A percentile compares a stretch with the other conserved stretches of the same genome.
phyloP scores from a whole-genome alignment of 1,140 invertebrate genomes.

The Galleria mellonella region DNA sequence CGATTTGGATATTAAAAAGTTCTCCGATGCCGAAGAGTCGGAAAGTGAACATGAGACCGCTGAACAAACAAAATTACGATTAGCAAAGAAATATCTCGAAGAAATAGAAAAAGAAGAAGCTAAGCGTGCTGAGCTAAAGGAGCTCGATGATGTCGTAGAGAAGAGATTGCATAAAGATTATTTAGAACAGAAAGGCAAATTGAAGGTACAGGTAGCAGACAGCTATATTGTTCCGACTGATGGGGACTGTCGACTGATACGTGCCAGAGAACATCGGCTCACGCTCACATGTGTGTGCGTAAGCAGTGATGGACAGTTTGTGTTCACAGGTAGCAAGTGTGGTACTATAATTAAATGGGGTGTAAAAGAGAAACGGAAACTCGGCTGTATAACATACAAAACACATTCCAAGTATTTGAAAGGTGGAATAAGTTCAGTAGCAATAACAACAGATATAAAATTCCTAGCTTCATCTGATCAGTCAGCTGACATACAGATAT shows the following conservation, averaged over 20 bases:
- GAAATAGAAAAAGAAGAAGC: constrained; percentile 90
- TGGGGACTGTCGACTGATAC: constrained; percentile 73
- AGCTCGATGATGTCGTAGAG: constrained; percentile 81
- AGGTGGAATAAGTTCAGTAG: constrained; percentile 80
- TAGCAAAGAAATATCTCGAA: constrained; percentile 92
- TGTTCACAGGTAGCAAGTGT: constrained; percentile 93
- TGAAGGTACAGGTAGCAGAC: constrained; percentile 84
- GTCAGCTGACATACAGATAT: constrained; percentile 86
- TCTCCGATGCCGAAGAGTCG: constrained; percentile 75
- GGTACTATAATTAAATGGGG: constrained; percentile 90
- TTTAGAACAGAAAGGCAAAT: constrained; percentile 87
- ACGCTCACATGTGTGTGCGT: constrained; percentile 89
- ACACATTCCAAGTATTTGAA: constrained; percentile 72
- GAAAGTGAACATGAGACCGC: constrained; percentile 87
- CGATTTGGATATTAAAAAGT: constrained; percentile 68
- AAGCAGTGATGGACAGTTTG: constrained; percentile 81
- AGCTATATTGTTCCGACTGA: constrained; percentile 73
- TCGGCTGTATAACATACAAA: constrained; percentile 73
- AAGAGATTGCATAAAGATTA: constrained; percentile 87
- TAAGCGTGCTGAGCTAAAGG: constrained; percentile 79
- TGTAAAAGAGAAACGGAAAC: constrained; percentile 74
- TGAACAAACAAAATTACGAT: constrained; percentile 90
- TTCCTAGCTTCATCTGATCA: constrained; percentile 89
- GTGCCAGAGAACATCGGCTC: constrained; percentile 84
- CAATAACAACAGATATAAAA: constrained; percentile 89